phyloP scores from a whole-genome alignment of 2,113 vertebrate genomes.

The Rattus norvegicus region GRCr8 NC_086024.1:132030001-132030500 shows the following conservation, averaged over 20 bases:
- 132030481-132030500: conserved; percentile 72
- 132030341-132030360: fast-evolving
- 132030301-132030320: not conserved
- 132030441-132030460: not conserved
- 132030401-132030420: not conserved
- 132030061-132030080: not conserved
- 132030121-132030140: not conserved
- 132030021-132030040: fast-evolving
- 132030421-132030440: not conserved
- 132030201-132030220: not conserved
- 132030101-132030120: not conserved
- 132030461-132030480: conserved; percentile 48
- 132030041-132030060: fast-evolving
- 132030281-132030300: not conserved
- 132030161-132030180: too few species aligned
- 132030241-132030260: not conserved
- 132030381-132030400: not conserved
- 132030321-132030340: not conserved
- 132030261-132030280: not conserved
- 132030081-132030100: not conserved
- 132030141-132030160: not conserved
- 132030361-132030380: fast-evolving
- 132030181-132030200: too few species aligned
- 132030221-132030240: not conserved
- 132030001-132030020: not conserved